Evolutionary conservation across 2,113 vertebrate species (phyloP).

Genomic region (Ctenodactylus gundi): DNA sequence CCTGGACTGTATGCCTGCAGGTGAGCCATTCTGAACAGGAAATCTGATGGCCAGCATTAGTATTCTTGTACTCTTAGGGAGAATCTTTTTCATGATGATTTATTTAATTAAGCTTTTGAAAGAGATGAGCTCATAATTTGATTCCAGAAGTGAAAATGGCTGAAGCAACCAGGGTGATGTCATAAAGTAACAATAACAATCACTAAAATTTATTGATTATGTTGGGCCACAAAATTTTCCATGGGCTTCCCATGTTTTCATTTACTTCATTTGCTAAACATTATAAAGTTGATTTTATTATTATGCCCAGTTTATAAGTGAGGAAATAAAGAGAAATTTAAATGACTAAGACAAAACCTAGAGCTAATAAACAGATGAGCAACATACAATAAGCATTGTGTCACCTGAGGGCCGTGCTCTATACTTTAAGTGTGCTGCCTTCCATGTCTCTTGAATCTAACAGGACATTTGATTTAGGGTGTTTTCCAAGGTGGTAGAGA

Average conservation of each 20-base stretch:
- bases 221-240: not conserved
- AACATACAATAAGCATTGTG: not conserved
- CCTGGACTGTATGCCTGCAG: not conserved
- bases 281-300: not conserved
- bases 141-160: not conserved
- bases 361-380: not conserved
- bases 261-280: not conserved
- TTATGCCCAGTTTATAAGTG: not conserved
- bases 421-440: not conserved
- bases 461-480: not conserved
- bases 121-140: not conserved
- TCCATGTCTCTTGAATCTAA: not conserved
- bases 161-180: not conserved
- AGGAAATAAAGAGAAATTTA: constrained; percentile 7
- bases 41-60: not conserved
- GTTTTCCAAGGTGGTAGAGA: constrained; percentile 10
- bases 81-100: not conserved
- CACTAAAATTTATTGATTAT: constrained; percentile 2
- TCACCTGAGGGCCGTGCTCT: not conserved
- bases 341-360: not conserved
- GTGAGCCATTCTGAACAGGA: not conserved
- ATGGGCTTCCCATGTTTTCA: not conserved
- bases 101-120: not conserved
- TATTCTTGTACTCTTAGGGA: not conserved
- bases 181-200: not conserved